Evolutionary conservation across 2,113 vertebrate species (phyloP), one percentile per base, ranked within the genome.

Genomic region (Orientallactaga bullata): DNA sequence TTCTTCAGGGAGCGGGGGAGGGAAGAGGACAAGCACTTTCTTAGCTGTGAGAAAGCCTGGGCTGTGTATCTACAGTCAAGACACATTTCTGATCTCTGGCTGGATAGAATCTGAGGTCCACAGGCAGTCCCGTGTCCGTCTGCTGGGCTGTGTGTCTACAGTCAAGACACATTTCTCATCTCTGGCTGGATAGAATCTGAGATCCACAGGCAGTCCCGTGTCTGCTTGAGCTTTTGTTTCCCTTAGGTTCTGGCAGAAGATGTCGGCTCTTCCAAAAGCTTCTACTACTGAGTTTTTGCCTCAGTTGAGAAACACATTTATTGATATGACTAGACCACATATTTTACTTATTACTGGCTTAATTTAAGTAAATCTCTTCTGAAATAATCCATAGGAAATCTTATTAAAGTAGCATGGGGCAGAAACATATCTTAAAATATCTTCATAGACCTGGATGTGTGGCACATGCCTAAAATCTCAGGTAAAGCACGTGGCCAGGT

Each of bases 291-390:
- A 88, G 13, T 23, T 73, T 88, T 81, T 88, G 20, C 88, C 83
- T 89, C 39, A n/a, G 30, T 94, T 72, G 42, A 76, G n/a, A 58
- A 88, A 85, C 35, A 37, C 11, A 30, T 84, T 85, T 72, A n/a
- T 39, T 76, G 30, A 65, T 82, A 21, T 77, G n/a, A 69, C 32
- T 81, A 89, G 30, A 21, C 55, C 16, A 93, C 42, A 55, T 9
- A 8, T 51, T 72, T 86, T 65, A 85, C 51, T 86, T 42, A 79
- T 88, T 87, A 42, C 51, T 74, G 16, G 16, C 26, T 68, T 93
- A 55, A 61, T 28, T 68, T 95, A 55, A 55, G 4, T 91, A 30
- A 94, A 85, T 63, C n/a, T 39, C 61, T 81, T 76, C 39, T 89
- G 55, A 89, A 74, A 77, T 92, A 71, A 77, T 91, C 32, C 88